A percentile compares a stretch with the other conserved stretches of the same genome.
phyloP scores from a whole-genome alignment of 2,888 invertebrate species.

The Hyppa rectilinea region DNA sequence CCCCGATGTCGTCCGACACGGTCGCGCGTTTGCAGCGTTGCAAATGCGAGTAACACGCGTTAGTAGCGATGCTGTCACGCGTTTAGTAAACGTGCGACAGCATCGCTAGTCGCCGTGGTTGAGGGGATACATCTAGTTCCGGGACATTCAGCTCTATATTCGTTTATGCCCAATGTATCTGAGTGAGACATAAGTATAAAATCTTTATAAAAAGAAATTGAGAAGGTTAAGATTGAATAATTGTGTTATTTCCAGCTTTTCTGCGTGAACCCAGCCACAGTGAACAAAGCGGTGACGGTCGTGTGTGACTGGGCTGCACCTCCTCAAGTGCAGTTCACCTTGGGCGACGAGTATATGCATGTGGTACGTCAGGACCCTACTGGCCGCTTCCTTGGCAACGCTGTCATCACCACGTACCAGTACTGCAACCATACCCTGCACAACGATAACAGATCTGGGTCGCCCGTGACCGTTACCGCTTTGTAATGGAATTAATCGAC shows the following conservation, averaged over 20 bases:
- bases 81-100: no score
- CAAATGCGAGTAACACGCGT: no score
- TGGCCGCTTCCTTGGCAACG: conserved; percentile 79
- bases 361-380: conserved; percentile 82
- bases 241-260: conserved; percentile 76
- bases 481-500: conserved; percentile 11
- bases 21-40: no score
- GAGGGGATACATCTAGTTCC: neutral
- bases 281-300: conserved; percentile 78
- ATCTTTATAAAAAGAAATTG: neutral
- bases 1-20: no score
- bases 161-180: neutral
- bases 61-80: no score
- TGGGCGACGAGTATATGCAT: conserved; percentile 83
- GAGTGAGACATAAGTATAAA: neutral
- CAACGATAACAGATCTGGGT: neutral
- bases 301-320: conserved; percentile 86
- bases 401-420: conserved; percentile 83
- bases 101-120: no score
- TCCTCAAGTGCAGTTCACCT: conserved; percentile 81
- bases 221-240: neutral
- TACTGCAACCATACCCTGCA: conserved; percentile 78
- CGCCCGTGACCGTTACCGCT: conserved; percentile 19
- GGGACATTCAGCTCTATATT: neutral
- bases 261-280: conserved; percentile 80